Conservation (phyloP, 2,888 invertebrate genomes). For the Strigamia transsilvanica region DNA sequence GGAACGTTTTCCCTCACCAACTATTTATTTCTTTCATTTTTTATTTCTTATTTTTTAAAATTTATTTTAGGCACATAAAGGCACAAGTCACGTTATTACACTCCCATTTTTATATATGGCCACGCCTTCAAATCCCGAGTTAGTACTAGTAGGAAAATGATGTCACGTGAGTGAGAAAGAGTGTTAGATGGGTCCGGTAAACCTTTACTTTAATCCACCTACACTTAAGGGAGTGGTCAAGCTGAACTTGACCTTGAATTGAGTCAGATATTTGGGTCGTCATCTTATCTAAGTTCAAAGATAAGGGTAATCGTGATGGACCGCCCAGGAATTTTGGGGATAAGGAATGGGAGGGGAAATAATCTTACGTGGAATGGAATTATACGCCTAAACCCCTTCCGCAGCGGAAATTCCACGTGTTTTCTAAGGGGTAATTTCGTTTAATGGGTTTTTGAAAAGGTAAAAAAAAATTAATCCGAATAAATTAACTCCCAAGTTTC, state of each 20-base stretch:
- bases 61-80: background rate
- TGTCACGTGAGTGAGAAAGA: slow-evolving; percentile 11
- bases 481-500: background rate
- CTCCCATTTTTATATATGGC: slow-evolving; percentile 9
- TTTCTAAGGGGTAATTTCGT: background rate
- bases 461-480: background rate
- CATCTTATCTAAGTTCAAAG: slow-evolving; percentile 14
- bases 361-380: slow-evolving; percentile 35
- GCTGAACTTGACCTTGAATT: slow-evolving; percentile 48
- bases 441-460: background rate
- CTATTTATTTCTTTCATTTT: background rate
- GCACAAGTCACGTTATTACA: slow-evolving; percentile 31
- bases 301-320: slow-evolving; percentile 39
- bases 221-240: slow-evolving; percentile 25
- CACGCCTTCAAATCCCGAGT: slow-evolving; percentile 23
- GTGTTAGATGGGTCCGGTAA: background rate
- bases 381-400: slow-evolving; percentile 17
- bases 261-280: slow-evolving; percentile 38
- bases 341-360: background rate
- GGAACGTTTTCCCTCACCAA: background rate
- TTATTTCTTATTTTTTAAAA: slow-evolving; percentile 3
- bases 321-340: slow-evolving; percentile 40
- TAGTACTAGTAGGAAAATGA: background rate
- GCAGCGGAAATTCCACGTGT: slow-evolving; percentile 28
- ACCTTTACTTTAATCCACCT: background rate